Conservation (phyloP, 2,888 invertebrate genomes). For the Drosophila histrio region DNA sequence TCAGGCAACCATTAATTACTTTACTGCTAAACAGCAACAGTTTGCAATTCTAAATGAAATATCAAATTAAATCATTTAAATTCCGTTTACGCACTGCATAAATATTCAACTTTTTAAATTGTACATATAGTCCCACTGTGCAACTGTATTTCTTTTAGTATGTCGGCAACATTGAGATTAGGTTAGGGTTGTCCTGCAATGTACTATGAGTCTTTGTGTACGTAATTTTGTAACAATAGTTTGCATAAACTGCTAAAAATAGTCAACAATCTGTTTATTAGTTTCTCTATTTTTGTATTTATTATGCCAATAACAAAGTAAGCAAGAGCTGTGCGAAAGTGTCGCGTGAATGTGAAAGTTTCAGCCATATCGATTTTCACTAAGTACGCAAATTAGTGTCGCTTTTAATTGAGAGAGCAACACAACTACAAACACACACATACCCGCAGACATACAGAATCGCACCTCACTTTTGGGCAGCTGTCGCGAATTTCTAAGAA, state of each 20-base stretch:
- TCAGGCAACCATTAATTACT: too few species aligned
- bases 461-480: conserved; percentile 40
- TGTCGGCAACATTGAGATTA: conserved; percentile 65
- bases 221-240: conserved; percentile 39
- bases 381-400: conserved; percentile 62
- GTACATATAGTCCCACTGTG: conserved; percentile 29
- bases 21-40: too few species aligned
- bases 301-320: not conserved
- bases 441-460: not conserved
- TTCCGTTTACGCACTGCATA: too few species aligned
- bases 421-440: conserved; percentile 17
- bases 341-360: conserved; percentile 27
- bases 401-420: conserved; percentile 60
- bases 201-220: conserved; percentile 14
- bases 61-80: too few species aligned
- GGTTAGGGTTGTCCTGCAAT: conserved; percentile 68
- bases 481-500: conserved; percentile 22
- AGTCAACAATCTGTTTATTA: not conserved
- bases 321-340: conserved; percentile 5
- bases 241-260: conserved; percentile 13
- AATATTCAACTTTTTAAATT: not conserved
- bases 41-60: too few species aligned
- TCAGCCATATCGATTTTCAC: conserved; percentile 68
- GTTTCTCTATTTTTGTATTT: not conserved
- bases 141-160: conserved; percentile 30